These are phyloP conservation scores for Arctia plantaginis DNA, from an alignment of 2,888 invertebrate genomes.

Conservation along the genomic window DNA sequence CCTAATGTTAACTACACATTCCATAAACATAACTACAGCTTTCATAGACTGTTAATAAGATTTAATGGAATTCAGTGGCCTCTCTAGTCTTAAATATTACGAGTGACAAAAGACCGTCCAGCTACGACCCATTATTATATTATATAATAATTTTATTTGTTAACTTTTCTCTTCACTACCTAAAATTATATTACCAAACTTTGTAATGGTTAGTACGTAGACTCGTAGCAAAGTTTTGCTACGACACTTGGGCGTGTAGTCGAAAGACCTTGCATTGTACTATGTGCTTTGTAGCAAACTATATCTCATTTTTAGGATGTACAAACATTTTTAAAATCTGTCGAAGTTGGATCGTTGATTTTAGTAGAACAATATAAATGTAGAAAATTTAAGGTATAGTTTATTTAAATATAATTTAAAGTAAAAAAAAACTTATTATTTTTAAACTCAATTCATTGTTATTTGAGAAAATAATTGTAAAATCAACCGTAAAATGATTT, in stretches of 20 bases:
- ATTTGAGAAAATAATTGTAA: no score
- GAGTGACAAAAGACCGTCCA: background rate
- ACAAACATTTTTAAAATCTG: background rate
- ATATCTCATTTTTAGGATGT: background rate
- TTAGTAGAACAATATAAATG: no score
- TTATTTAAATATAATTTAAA: no score
- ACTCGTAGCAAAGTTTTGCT: slow-evolving; percentile 1
- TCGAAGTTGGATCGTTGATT: no score
- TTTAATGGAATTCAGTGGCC: no score
- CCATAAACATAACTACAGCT: no score
- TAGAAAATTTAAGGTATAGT: no score
- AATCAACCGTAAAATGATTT: no score
- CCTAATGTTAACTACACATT: no score
- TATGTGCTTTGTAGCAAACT: background rate
- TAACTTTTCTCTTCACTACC: background rate
- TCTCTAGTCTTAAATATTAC: background rate
- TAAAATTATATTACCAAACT: slow-evolving; percentile 3
- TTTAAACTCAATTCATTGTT: no score
- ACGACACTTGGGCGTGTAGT: background rate
- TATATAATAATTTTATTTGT: background rate
- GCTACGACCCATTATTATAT: background rate
- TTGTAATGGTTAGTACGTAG: background rate
- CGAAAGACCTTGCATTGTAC: background rate
- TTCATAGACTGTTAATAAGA: no score
- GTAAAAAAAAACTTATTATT: no score